phyloP scores from a whole-genome alignment of 2,888 invertebrate genomes.

The Nebria brevicollis region DNA sequence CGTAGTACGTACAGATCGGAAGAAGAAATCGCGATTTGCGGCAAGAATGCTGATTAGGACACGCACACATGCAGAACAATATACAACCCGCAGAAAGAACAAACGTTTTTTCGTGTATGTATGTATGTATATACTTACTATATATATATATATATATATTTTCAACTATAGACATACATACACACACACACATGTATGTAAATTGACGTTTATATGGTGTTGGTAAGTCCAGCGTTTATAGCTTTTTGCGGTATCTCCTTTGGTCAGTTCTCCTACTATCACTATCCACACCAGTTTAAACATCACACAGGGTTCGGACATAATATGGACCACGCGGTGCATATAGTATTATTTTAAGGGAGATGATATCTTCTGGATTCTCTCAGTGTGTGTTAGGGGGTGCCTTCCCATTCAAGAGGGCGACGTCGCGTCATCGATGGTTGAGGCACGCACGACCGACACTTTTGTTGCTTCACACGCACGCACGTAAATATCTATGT shows the following conservation, averaged over 20 bases:
- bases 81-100: constrained; percentile 2
- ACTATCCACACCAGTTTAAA: constrained; percentile 50
- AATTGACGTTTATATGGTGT: neutral
- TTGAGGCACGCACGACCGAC: constrained; percentile 15
- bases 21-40: constrained; percentile 6
- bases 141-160: neutral
- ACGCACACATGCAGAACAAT: neutral
- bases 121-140: too few relatives aligned
- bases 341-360: constrained; percentile 56
- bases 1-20: neutral
- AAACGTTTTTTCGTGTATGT: neutral
- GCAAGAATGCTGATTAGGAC: constrained; percentile 22
- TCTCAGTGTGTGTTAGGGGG: neutral
- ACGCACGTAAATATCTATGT: neutral
- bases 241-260: constrained; percentile 26
- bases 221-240: constrained; percentile 16
- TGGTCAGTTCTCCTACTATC: constrained; percentile 51
- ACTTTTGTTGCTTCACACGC: constrained; percentile 13
- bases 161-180: neutral
- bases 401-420: constrained; percentile 4
- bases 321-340: constrained; percentile 49
- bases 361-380: constrained; percentile 49
- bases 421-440: neutral
- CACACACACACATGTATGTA: neutral
- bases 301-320: constrained; percentile 50